These are phyloP conservation scores for Trichonephila clavata DNA, from an alignment of 1,140 invertebrate genomes.

Conservation along the genomic window DNA sequence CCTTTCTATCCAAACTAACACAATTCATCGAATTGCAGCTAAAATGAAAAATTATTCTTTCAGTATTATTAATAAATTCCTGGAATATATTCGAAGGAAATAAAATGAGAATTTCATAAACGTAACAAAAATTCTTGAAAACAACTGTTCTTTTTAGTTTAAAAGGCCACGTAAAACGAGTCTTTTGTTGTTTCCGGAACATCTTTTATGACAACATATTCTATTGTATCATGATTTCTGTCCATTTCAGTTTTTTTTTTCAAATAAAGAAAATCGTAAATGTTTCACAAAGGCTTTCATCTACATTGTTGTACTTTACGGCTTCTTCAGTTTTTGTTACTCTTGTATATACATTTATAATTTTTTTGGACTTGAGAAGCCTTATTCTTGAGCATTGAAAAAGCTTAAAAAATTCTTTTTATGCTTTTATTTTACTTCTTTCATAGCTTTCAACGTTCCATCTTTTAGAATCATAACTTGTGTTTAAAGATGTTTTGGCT, in stretches of 20 bases:
- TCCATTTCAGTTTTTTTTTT: constrained; percentile 6
- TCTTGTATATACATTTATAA: too few species aligned
- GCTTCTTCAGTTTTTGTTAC: background rate
- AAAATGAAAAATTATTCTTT: too few species aligned
- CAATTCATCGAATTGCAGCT: background rate
- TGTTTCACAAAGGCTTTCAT: constrained; percentile 4
- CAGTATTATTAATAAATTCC: background rate
- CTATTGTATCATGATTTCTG: background rate
- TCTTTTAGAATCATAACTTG: background rate
- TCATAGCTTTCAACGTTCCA: background rate
- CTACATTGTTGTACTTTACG: constrained; percentile 5
- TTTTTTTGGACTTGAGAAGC: background rate
- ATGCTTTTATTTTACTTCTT: background rate
- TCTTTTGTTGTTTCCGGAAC: background rate
- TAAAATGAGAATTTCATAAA: background rate
- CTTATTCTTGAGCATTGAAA: background rate
- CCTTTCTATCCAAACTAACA: background rate
- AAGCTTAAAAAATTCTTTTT: background rate
- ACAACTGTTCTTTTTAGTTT: background rate
- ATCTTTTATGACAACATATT: background rate
- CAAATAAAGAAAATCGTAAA: background rate
- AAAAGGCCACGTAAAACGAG: background rate
- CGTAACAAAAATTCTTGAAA: background rate
- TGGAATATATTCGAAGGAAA: background rate
- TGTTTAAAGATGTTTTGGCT: background rate